Base-by-base conservation (phyloP, 2,888 invertebrate species). In the Limenitis arthemis region DNA sequence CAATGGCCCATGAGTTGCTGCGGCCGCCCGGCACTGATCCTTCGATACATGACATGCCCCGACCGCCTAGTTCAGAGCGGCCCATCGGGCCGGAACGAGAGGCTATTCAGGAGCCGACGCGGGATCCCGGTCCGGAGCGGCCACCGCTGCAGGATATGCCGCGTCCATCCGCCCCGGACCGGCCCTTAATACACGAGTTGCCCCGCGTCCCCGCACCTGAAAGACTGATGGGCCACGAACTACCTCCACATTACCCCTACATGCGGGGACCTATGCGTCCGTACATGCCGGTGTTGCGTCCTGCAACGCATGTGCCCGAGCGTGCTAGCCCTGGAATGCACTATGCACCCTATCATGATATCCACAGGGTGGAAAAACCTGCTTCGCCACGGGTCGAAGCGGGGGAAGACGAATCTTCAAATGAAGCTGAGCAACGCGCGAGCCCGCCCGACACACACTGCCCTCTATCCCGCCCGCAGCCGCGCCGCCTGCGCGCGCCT, bases 401-500 rank as follows among this genome's bases (percentile, higher is more conserved):
- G 36, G 41, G 44, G 8, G 63, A 61, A 30, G 44, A 44, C n/a
- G 54, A 51, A n/a, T 29, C 41, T 49, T 34, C 39, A 38, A 32
- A 37, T 8, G 9, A 41, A 30, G 43, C 8, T 32, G 51, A 55
- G 8, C 47, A 32, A 6, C 58, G 57, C 12, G 44, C 54, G n/a
- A 52, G 64, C 9, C 62, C 61, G 8, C 60, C 62, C 5, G 60
- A 60, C 8, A 96, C 72, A 95, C 95, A 44, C 94, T 91, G 58
- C 89, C 87, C 61, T 89, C 89, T 54, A 89, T 90, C 81, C 64
- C n/a, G n/a, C n/a, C n/a, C n/a, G n/a, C n/a, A n/a, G 49, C 47
- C 52, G 55, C 47, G 36, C 41, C 42, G 51, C 49, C 49, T 42
- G 33, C 44, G 29, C 58, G 49, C 29, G 60, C 30, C 52, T 42